phyloP scores from a whole-genome alignment of 2,888 invertebrate genomes.

The Ennomos fuscantarius region DNA sequence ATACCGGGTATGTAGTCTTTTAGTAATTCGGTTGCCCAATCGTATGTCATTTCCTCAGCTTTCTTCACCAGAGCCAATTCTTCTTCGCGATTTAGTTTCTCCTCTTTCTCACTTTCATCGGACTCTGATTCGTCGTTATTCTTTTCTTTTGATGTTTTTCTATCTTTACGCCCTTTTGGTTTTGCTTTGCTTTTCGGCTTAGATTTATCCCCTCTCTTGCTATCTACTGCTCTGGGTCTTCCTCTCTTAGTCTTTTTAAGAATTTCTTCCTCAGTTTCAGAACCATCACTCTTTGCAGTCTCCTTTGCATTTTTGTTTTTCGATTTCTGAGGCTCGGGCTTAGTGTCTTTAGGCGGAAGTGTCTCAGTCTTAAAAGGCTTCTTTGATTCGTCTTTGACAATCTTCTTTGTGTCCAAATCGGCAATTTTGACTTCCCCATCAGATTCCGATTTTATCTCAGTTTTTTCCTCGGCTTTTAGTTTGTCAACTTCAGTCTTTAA shows the following conservation, averaged over 20 bases:
- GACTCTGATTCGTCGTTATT: constrained; percentile 83
- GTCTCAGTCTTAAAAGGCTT: constrained; percentile 44
- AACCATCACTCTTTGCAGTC: constrained; percentile 55
- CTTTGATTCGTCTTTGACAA: constrained; percentile 74
- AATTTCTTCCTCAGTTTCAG: constrained; percentile 66
- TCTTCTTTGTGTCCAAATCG: constrained; percentile 79
- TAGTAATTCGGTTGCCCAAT: constrained; percentile 94
- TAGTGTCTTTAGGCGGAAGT: constrained; percentile 44
- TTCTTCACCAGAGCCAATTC: constrained; percentile 86
- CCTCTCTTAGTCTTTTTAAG: constrained; percentile 65
- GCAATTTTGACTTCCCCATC: constrained; percentile 83
- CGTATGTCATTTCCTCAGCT: constrained; percentile 94
- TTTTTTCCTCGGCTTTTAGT: constrained; percentile 75
- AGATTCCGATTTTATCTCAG: constrained; percentile 80
- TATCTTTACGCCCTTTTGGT: constrained; percentile 76
- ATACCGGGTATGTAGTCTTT: constrained; percentile 95
- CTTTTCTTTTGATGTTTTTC: constrained; percentile 78
- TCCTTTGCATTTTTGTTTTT: constrained; percentile 55
- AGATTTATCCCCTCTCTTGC: constrained; percentile 65
- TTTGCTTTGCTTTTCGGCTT: constrained; percentile 69
- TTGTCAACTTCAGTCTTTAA: constrained; percentile 76
- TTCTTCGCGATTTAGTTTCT: constrained; percentile 86
- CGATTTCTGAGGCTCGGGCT: constrained; percentile 45
- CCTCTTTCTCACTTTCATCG: constrained; percentile 84
- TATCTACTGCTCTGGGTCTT: constrained; percentile 59